Conservation (phyloP, 2,888 invertebrate genomes). For the Synanthedon myopaeformis region DNA sequence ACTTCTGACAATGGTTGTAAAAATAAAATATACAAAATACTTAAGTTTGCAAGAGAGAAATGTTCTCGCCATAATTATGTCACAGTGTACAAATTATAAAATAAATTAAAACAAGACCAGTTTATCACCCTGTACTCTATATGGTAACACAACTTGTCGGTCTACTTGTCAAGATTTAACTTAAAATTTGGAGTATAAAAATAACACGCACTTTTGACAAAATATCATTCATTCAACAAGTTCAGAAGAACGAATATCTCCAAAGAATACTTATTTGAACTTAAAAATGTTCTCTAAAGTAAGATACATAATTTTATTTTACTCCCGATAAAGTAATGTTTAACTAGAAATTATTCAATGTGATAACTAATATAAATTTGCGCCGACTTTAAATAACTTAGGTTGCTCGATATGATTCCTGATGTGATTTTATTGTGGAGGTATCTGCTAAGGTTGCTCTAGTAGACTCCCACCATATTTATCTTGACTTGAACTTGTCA, state of each 20-base stretch:
- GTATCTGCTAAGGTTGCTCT: too few relatives aligned
- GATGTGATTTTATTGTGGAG: too few relatives aligned
- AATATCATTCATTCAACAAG: conserved; percentile 27
- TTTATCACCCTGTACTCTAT: conserved; percentile 1
- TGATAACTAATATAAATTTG: too few relatives aligned
- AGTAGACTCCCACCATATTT: too few relatives aligned
- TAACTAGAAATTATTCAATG: too few relatives aligned
- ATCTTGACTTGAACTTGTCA: too few relatives aligned
- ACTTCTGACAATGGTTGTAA: too few relatives aligned
- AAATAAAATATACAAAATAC: too few relatives aligned
- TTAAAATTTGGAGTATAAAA: conserved; percentile 29
- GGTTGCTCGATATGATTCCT: too few relatives aligned
- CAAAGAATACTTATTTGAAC: neutral
- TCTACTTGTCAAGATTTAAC: conserved; percentile 2
- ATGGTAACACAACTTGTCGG: conserved; percentile 4
- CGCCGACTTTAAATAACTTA: too few relatives aligned
- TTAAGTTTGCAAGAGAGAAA: too few relatives aligned
- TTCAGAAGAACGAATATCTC: conserved; percentile 15
- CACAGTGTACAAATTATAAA: neutral
- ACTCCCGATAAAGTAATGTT: too few relatives aligned
- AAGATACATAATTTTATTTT: conserved; percentile 10
- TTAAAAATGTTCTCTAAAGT: conserved; percentile 34
- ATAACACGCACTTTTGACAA: conserved; percentile 13
- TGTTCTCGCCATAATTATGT: neutral
- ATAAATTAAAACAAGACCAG: neutral